phyloP scores from a whole-genome alignment of 2,797 vertebrate genomes.

The Tadarida brasiliensis region DNA sequence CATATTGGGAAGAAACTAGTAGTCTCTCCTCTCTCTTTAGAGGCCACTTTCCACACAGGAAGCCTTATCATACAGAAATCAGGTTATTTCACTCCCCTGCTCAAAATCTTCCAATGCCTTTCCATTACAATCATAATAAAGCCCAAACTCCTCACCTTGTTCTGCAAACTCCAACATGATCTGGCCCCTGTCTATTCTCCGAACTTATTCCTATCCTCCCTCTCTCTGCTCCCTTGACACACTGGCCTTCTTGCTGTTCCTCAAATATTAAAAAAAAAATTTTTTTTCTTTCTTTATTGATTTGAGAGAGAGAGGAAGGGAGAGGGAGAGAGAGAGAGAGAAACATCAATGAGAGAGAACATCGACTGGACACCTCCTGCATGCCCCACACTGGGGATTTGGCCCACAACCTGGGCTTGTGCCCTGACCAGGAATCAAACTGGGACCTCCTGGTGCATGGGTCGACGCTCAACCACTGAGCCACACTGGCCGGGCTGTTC shows the following conservation, averaged over 20 bases:
- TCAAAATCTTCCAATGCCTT: background rate
- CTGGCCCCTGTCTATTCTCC: background rate
- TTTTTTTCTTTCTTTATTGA: too few species aligned
- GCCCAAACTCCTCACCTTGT: background rate
- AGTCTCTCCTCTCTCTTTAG: background rate
- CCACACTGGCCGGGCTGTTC: background rate
- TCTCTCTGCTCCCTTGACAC: background rate
- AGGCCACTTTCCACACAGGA: background rate
- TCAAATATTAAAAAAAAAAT: background rate
- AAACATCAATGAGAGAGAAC: too few species aligned
- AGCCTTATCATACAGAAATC: background rate
- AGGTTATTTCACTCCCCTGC: background rate
- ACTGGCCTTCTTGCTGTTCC: background rate
- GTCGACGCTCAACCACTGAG: too few species aligned
- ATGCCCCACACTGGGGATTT: too few species aligned
- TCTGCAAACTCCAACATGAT: background rate
- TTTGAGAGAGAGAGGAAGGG: too few species aligned
- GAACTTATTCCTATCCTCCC: background rate
- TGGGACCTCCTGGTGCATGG: too few species aligned
- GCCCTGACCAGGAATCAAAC: too few species aligned
- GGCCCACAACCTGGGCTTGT: too few species aligned
- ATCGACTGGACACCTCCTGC: too few species aligned
- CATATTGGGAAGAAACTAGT: background rate
- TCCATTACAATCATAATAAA: background rate
- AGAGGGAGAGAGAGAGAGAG: too few species aligned